Percentiles rank a stretch among this genome's conserved stretches.
Conservation (phyloP, 2,888 invertebrate species). For the Chorisops tibialis region DNA sequence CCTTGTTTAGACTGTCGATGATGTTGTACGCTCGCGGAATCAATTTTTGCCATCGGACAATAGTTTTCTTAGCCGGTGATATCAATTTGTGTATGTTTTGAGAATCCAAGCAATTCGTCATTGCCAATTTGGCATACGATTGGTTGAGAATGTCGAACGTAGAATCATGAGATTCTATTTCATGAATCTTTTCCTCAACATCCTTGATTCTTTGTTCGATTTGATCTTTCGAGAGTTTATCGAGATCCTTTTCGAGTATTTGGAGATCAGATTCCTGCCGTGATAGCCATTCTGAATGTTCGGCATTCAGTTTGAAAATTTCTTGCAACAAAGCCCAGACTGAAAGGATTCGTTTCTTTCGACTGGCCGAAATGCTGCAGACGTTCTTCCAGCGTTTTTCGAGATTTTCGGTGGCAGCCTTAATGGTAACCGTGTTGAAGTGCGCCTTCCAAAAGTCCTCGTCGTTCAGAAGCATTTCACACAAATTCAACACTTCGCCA, state of each 20-base stretch:
- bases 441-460: slow-evolving; percentile 69
- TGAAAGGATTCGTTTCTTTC: slow-evolving; percentile 64
- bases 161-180: slow-evolving; percentile 57
- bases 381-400: slow-evolving; percentile 78
- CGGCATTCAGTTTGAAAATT: slow-evolving; percentile 56
- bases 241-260: slow-evolving; percentile 59
- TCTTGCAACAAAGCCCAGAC: slow-evolving; percentile 62
- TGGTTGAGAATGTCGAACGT: slow-evolving; percentile 65
- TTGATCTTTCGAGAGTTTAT: slow-evolving; percentile 57
- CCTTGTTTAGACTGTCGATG: slow-evolving; percentile 57
- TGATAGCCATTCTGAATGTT: slow-evolving; percentile 61
- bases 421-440: slow-evolving; percentile 67
- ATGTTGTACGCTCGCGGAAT: slow-evolving; percentile 60
- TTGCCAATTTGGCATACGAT: slow-evolving; percentile 65
- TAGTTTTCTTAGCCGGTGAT: slow-evolving; percentile 56
- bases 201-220: slow-evolving; percentile 58
- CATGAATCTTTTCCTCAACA: slow-evolving; percentile 56
- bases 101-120: slow-evolving; percentile 65
- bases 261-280: slow-evolving; percentile 62
- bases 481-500: slow-evolving; percentile 73
- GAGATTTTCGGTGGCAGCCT: slow-evolving; percentile 64
- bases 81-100: slow-evolving; percentile 65
- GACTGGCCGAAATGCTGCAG: slow-evolving; percentile 68
- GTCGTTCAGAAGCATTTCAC: slow-evolving; percentile 73
- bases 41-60: slow-evolving; percentile 65